These are phyloP conservation scores for Cairina moschata DNA, from an alignment of 2,113 vertebrate species.

Conservation along the genomic window DNA sequence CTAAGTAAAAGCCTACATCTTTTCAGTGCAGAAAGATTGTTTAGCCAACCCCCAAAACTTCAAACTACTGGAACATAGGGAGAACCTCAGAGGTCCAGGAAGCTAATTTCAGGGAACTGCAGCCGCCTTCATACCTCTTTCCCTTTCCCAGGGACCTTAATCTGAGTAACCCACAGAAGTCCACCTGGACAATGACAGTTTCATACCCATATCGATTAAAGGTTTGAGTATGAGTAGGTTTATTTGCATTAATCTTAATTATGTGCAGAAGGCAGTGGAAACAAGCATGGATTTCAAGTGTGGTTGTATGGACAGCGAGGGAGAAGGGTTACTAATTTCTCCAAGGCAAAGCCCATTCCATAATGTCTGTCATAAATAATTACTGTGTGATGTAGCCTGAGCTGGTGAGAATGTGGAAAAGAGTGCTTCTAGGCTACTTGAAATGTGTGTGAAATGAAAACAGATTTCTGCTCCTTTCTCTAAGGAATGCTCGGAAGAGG, in stretches of 20 bases:
- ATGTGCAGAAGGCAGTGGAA: not conserved
- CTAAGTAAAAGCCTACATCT: not conserved
- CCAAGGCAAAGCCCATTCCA: not conserved
- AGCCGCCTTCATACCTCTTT: not conserved
- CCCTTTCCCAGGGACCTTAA: not conserved
- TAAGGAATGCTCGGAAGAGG: not conserved
- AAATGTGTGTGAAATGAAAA: not conserved
- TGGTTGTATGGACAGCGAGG: not conserved
- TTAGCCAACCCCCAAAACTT: not conserved
- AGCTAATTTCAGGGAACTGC: not conserved
- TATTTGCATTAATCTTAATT: not conserved
- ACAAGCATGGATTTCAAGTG: not conserved
- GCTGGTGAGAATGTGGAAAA: not conserved
- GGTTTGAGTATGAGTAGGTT: not conserved
- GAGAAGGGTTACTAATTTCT: not conserved
- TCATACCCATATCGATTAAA: not conserved
- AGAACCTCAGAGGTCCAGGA: not conserved
- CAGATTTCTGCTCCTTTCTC: not conserved
- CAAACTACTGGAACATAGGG: not conserved
- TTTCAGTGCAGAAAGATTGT: not conserved
- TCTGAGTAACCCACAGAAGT: not conserved
- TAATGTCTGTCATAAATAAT: not conserved
- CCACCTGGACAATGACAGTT: not conserved
- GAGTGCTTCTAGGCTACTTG: not conserved
- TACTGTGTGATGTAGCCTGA: not conserved